Evolutionary conservation across 23 tunicate genomes (phyloP).

Genomic region (Halocynthia aurantium): DNA sequence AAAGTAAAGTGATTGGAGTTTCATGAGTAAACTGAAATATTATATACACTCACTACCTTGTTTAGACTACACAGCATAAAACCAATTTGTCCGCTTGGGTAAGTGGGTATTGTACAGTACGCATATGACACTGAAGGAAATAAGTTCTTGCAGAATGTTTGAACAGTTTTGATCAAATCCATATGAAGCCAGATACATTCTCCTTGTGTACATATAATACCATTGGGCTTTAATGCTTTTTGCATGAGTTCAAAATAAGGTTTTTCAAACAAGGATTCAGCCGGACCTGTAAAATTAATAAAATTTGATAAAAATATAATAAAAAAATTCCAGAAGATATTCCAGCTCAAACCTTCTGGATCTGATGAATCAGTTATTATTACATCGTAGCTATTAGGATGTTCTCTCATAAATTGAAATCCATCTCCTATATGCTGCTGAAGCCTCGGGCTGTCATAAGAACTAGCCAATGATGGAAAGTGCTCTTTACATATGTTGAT

Average conservation of each 20-base stretch:
- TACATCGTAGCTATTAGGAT: constrained; percentile 66
- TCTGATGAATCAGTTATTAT: constrained; percentile 94
- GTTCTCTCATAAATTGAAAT: constrained; percentile 64
- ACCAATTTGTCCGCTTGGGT: constrained; percentile 97
- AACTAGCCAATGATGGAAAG: constrained; percentile 45
- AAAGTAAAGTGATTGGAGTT: not conserved
- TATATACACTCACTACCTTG: constrained; percentile 38
- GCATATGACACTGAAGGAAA: constrained; percentile 68
- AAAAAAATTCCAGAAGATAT: not conserved
- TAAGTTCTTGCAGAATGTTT: constrained; percentile 55
- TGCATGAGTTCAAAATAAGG: constrained; percentile 72
- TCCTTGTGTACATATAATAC: constrained; percentile 79
- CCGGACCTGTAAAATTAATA: constrained; percentile 61
- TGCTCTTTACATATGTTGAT: constrained; percentile 66
- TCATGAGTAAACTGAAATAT: not conserved
- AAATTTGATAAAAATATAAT: not conserved
- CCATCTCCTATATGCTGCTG: constrained; percentile 82
- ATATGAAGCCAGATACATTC: constrained; percentile 92
- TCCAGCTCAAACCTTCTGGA: constrained; percentile 59
- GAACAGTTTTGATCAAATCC: constrained; percentile 58
- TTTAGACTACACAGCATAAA: constrained; percentile 63
- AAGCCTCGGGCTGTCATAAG: constrained; percentile 33
- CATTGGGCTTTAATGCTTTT: constrained; percentile 49
- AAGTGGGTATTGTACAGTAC: constrained; percentile 76
- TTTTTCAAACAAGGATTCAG: constrained; percentile 70